Conservation (phyloP, 2,888 invertebrate genomes). For the Lathronympha strigana region DNA sequence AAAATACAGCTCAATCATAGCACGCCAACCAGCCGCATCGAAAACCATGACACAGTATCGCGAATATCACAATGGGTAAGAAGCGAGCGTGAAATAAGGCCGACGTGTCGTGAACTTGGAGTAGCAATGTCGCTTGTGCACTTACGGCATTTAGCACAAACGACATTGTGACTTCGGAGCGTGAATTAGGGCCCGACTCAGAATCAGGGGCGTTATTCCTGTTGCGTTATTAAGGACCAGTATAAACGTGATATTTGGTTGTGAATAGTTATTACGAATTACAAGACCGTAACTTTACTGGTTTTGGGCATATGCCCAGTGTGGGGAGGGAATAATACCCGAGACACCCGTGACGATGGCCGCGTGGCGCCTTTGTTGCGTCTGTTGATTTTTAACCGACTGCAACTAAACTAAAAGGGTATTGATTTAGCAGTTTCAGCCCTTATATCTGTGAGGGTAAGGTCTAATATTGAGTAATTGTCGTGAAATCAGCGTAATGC, state of each 20-base stretch:
- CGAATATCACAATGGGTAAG: constrained; percentile 76
- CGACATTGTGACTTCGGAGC: background rate
- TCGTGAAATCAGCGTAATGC: constrained; percentile 8
- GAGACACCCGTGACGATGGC: constrained; percentile 63
- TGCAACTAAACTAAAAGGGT: constrained; percentile 43
- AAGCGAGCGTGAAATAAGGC: constrained; percentile 78
- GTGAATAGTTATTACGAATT: background rate
- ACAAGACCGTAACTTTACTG: background rate
- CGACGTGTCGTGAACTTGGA: constrained; percentile 51
- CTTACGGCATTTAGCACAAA: background rate
- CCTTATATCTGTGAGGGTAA: background rate
- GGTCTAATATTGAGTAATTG: background rate
- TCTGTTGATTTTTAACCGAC: constrained; percentile 71
- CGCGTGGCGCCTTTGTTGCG: constrained; percentile 75
- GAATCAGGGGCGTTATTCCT: background rate
- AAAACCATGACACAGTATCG: constrained; percentile 77
- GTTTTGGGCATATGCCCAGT: background rate
- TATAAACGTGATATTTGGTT: background rate
- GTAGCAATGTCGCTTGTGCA: background rate
- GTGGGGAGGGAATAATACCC: background rate
- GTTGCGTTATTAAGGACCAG: background rate
- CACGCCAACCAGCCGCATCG: constrained; percentile 69
- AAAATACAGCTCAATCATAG: constrained; percentile 71
- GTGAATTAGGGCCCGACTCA: background rate
- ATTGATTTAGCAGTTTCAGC: constrained; percentile 53